Conservation (phyloP, 2,113 vertebrate genomes). For the Junco hyemalis region DNA sequence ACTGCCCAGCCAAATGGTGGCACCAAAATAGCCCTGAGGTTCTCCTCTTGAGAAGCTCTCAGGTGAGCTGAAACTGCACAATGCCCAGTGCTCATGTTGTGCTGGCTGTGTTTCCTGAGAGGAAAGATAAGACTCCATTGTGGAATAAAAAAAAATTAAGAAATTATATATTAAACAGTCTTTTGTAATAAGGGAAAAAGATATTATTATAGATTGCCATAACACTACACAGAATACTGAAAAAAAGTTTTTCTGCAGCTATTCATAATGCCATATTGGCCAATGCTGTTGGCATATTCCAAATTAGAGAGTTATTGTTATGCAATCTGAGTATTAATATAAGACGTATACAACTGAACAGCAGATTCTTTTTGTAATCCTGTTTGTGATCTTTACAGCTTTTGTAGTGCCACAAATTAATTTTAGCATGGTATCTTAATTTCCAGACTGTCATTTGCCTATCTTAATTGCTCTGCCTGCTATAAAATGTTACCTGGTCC, state of each 20-base stretch:
- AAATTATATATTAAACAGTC: background rate
- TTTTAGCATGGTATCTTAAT: background rate
- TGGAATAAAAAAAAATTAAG: background rate
- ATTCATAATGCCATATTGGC: no score
- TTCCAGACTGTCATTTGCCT: background rate
- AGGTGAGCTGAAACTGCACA: background rate
- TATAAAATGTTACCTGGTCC: background rate
- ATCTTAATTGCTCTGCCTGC: background rate
- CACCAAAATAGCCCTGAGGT: background rate
- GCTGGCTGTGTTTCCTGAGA: background rate
- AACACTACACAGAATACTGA: background rate
- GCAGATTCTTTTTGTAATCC: background rate
- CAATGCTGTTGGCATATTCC: background rate
- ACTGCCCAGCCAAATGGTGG: background rate
- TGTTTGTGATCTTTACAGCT: background rate
- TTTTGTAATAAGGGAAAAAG: background rate
- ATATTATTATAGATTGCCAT: background rate
- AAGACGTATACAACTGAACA: background rate
- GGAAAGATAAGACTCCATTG: background rate
- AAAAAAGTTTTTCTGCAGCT: background rate
- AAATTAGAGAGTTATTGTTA: background rate
- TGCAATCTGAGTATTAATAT: background rate
- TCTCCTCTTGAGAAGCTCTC: background rate
- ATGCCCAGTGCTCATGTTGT: background rate
- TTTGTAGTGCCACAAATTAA: background rate